Percentiles rank a stretch among this genome's conserved stretches.
Conservation (phyloP, 2,797 vertebrate species). For the Tragelaphus oryx region DNA sequence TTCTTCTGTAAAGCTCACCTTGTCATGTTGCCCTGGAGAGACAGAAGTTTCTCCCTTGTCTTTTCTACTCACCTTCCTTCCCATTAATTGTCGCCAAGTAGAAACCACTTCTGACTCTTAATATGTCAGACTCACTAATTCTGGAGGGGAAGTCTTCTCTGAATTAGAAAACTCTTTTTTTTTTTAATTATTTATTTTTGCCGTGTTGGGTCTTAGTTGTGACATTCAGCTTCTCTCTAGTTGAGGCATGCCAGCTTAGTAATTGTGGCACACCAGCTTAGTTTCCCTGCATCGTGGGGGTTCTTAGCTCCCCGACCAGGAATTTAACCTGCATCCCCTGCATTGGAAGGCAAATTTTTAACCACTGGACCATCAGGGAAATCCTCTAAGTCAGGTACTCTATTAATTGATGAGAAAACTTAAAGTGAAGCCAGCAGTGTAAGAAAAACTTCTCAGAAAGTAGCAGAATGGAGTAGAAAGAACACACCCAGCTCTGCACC, state of each 20-base stretch:
- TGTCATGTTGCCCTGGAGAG: background rate
- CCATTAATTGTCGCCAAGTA: background rate
- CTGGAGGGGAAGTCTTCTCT: background rate
- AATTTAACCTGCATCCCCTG: background rate
- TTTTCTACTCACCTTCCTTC: slow-evolving; percentile 12
- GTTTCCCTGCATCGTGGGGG: background rate
- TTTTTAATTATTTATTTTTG: background rate
- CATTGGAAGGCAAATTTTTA: background rate
- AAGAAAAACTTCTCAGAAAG: background rate
- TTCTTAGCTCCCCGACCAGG: background rate
- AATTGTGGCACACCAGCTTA: background rate
- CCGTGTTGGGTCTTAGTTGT: background rate
- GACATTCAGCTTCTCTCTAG: background rate
- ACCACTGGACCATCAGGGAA: background rate
- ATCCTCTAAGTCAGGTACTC: background rate
- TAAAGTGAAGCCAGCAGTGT: background rate
- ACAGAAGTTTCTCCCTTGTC: background rate
- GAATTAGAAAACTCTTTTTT: background rate
- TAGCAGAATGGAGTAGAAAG: background rate
- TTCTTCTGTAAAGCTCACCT: background rate
- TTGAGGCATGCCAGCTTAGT: background rate
- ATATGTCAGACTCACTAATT: background rate
- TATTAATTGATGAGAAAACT: background rate
- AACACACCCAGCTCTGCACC: background rate
- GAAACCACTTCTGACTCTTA: background rate